Evolutionary conservation across 2,888 invertebrate species (phyloP), one percentile per base, ranked within the genome.

Genomic region (Gasteruption jaculator): DNA sequence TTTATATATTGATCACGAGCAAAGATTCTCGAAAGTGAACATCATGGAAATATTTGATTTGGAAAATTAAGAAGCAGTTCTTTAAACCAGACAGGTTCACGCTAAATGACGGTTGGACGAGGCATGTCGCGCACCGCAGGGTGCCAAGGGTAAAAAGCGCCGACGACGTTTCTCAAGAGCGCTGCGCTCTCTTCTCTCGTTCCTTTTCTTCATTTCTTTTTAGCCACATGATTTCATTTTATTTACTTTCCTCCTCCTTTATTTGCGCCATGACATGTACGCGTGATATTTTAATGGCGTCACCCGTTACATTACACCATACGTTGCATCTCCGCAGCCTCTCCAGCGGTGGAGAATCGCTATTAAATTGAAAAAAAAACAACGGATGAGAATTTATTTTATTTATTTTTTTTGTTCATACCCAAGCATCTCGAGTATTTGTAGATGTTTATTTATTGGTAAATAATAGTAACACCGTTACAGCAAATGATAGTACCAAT

Each of bases 61-160:
- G 32, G 50, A 60, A 57, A 61, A 57, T 56, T 54, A 60, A 59
- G 56, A 51, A 51, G 54, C 53, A 57, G 53, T 46, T 51, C 43
- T 36, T 25, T 30, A 39, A 39, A 42, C 46, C 51, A 54, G 63
- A 65, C 66, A 65, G 63, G 63, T 66, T 65, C 66, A 66, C 65
- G 60, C 65, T 66, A 66, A 66, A 66, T 65, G 63, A 63, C 63
- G 64, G 61, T 63, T 63, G 59, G 65, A 57, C 64, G 50, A 58
- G 57, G 61, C 62, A 67, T 67, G 67, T 67, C 66, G 62, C 65
- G 58, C 67, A 55, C 67, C 62, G 54, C 61, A 61, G 67, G 67
- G 63, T 60, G 60, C 57, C 58, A 46, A 41, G 50, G 55, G 53
- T 62, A 60, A 66, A 67, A 67, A 63, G 63, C 55, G 61, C 66